A percentile compares a stretch with the other conserved stretches of the same genome.
Evolutionary conservation across 2,797 vertebrate species (phyloP).

Genomic region (Austrolebias charrua): DNA sequence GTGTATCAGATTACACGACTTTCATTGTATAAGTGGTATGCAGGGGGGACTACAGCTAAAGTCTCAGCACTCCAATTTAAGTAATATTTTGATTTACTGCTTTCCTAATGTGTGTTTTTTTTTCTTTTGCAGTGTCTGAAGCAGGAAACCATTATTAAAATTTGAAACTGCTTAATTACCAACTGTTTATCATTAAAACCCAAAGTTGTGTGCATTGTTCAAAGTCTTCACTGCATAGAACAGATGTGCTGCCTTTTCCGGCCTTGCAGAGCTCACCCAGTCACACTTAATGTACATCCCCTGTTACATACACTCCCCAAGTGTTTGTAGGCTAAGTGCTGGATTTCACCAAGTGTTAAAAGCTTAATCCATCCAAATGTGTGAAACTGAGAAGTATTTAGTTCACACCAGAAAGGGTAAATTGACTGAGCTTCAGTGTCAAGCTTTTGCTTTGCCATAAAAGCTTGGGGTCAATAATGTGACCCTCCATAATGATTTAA

Average conservation of each 20-base stretch:
- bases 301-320: constrained; percentile 74
- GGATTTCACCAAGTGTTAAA: constrained; percentile 81
- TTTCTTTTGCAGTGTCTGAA: neutral
- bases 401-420: constrained; percentile 80
- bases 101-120: constrained; percentile 17
- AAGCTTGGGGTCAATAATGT: constrained; percentile 64
- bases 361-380: constrained; percentile 80
- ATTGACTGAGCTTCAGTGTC: constrained; percentile 74
- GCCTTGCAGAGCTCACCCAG: constrained; percentile 57
- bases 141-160: constrained; percentile 26
- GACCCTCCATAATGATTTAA: constrained; percentile 69
- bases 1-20: constrained; percentile 50
- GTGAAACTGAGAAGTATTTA: constrained; percentile 81
- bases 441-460: constrained; percentile 67
- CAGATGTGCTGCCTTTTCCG: constrained; percentile 73
- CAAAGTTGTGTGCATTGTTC: constrained; percentile 54
- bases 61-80: constrained; percentile 39
- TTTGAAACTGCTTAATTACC: constrained; percentile 35
- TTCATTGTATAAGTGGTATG: constrained; percentile 36
- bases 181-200: constrained; percentile 50
- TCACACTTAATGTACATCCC: constrained; percentile 78
- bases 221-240: constrained; percentile 67
- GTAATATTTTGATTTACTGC: constrained; percentile 44
- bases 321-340: constrained; percentile 76
- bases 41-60: constrained; percentile 27